Conservation (phyloP, 1,140 invertebrate genomes). For the Myzus persicae region DNA sequence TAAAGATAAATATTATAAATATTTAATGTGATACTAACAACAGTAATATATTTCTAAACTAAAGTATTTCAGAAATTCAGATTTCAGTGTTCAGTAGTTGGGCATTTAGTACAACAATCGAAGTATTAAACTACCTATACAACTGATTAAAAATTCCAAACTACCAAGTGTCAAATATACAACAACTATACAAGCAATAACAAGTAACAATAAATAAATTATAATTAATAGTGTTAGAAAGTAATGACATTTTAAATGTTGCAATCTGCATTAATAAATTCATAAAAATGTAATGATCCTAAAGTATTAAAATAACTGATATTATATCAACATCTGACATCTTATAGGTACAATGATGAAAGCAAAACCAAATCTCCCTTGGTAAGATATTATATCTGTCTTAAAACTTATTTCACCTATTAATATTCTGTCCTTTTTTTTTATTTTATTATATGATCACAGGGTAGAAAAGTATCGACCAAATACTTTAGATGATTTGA, state of each 20-base stretch:
- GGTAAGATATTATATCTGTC: constrained; percentile 64
- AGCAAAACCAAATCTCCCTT: constrained; percentile 67
- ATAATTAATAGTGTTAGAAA: neutral
- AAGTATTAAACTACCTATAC: no score
- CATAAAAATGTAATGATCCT: neutral
- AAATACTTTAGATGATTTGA: constrained; percentile 86
- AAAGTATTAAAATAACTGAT: neutral
- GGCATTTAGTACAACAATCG: no score
- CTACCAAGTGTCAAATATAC: neutral
- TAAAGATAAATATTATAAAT: no score
- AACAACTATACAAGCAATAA: no score
- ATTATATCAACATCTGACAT: neutral
- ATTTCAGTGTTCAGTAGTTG: no score
- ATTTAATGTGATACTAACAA: no score
- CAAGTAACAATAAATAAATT: neutral
- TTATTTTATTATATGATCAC: constrained; percentile 62
- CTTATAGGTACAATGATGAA: neutral
- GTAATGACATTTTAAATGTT: neutral
- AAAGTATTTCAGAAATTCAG: no score
- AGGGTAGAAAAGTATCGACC: constrained; percentile 99
- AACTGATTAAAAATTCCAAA: no score
- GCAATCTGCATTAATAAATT: neutral
- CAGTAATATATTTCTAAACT: no score
- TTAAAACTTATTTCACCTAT: neutral
- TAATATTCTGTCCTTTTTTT: neutral